phyloP scores from a whole-genome alignment of 2,888 invertebrate genomes.

The Harpalus rubripes region DNA sequence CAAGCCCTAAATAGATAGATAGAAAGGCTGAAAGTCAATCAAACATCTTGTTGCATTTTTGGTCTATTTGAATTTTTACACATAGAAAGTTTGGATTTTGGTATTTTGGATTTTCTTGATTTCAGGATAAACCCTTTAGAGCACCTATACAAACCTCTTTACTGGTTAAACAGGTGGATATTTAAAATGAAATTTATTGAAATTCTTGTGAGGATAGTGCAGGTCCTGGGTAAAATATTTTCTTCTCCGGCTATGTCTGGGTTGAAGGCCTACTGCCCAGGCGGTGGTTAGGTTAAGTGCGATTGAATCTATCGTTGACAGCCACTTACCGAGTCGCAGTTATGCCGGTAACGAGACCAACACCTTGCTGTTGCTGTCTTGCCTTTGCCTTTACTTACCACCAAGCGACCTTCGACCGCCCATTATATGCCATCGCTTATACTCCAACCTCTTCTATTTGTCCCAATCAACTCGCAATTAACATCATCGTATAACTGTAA shows the following conservation, averaged over 20 bases:
- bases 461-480: slow-evolving; percentile 17
- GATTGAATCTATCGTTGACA: slow-evolving; percentile 48
- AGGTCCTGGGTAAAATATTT: not conserved
- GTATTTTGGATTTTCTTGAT: too few relatives aligned
- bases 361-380: slow-evolving; percentile 7
- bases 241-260: not conserved
- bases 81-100: too few relatives aligned
- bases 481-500: slow-evolving; percentile 1
- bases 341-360: slow-evolving; percentile 44
- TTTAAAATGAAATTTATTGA: not conserved
- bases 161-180: too few relatives aligned
- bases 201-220: not conserved
- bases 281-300: slow-evolving; percentile 28
- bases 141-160: too few relatives aligned
- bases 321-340: slow-evolving; percentile 44
- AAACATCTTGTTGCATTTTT: too few relatives aligned
- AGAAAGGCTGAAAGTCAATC: too few relatives aligned
- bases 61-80: too few relatives aligned
- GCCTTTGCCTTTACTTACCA: not conserved
- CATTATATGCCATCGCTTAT: slow-evolving; percentile 9
- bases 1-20: too few relatives aligned
- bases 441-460: not conserved
- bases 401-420: slow-evolving; percentile 7
- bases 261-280: not conserved
- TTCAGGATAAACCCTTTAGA: too few relatives aligned